Evolutionary conservation across 2,888 invertebrate species (phyloP), one percentile per base, ranked within the genome.

Genomic region (Sminthurinus aureus): DNA sequence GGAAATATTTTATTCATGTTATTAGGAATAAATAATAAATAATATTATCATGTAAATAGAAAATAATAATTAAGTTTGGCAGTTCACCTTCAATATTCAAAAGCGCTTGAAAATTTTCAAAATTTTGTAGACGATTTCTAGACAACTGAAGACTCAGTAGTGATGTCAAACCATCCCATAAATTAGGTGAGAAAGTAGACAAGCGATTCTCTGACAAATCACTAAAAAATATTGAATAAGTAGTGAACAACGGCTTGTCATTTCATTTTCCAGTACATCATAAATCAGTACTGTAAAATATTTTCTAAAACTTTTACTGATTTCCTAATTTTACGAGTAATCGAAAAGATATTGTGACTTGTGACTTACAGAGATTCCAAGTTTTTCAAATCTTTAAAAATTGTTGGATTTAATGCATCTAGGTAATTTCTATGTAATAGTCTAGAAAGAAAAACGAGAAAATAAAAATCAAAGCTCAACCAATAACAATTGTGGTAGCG

Each of bases 131-230:
- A 84, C 91, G 91, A 89, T 95, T 95, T 88, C 93, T 92, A 0
- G 94, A 94, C 76, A 95, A 90, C 88, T 94, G 93, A 8, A 95
- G 90, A 6, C 93, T 92, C 87, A 93, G 93, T 26, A 95, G 89
- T 84, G 91, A 92, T 0, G 91, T 90, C 86, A 93, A 92, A 83
- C 92, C 93, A 0, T 90, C 90, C 89, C 95, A 94, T 76, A 94
- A 89, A 52, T 91, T 91, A 83, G 91, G 91, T 0, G 93, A 93
- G 0, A 95, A 90, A 0, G 90, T 90, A 78, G 91, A 91, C 18
- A 95, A 90, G 79, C 91, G 91, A 89, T 95, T 95, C 86, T 93
- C 92, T 0, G 94, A 93, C 74, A 94, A 89, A 89, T 95, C 93
- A 15, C 90, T 90, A 83, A 9, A 81, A 85, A 50, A 26, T 74